Evolutionary conservation across 2,797 vertebrate species (phyloP), one percentile per base, ranked within the genome.

Genomic region (Enteromius anoplus): DNA sequence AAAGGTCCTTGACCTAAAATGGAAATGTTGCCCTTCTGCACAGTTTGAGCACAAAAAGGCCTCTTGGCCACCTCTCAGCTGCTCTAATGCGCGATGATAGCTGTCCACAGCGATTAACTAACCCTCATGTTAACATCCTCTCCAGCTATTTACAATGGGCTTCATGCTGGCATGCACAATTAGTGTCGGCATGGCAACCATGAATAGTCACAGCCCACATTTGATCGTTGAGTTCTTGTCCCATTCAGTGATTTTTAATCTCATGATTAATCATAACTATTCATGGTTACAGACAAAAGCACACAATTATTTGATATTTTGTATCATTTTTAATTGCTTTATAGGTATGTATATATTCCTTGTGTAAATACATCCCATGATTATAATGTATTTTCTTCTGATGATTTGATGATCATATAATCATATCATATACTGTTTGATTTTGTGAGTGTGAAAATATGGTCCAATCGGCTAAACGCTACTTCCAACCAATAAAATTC

Each of bases 91-190:
- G 80, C 78, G 29, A 66, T 40, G 85, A 88, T 77, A 55, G 82
- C 80, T 88, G 87, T 86, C 87, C 37, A 58, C 58, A 42, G 66
- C 60, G 85, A 86, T 88, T 88, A 88, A 81, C 49, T 23, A 37
- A n/a, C 29, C 32, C 62, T 26, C 82, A 15, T 7, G 17, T 49
- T 5, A 82, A 86, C 78, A 79, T 86, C 80, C 81, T 82, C 87
- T 84, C 79, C 60, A 83, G 85, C 85, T 82, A 84, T 81, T 85
- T 85, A 83, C 60, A 45, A 68, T 45, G 23, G 64, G 70, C 79
- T 84, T 86, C 79, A 79, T 53, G 75, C 78, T 60, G 64, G 76
- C 68, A 53, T 84, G 84, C 86, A 64, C 76, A 81, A 85, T 79
- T 23, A 53, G 70, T 51, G 78, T 86, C 29, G 77, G 55, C 87